These are phyloP conservation scores for Cantharis rufa DNA, from an alignment of 2,888 invertebrate species.

Conservation along the genomic window DNA sequence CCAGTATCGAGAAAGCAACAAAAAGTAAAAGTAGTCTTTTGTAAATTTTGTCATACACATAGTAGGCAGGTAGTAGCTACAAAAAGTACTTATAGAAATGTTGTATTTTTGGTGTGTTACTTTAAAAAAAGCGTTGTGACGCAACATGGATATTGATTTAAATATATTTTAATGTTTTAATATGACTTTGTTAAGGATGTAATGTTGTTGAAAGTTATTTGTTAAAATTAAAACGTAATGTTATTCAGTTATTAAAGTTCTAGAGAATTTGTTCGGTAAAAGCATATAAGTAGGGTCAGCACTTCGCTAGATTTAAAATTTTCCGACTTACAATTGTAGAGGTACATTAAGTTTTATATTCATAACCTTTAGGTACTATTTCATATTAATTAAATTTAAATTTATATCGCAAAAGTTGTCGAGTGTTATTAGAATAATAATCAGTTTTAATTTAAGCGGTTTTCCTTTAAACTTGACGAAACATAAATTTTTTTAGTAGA, in stretches of 20 bases:
- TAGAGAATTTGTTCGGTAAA: not conserved
- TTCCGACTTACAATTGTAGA: not conserved
- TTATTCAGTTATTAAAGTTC: not conserved
- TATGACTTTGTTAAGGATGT: not conserved
- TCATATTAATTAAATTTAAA: not conserved
- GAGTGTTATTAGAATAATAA: not conserved
- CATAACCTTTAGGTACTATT: not conserved
- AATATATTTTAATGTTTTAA: not conserved
- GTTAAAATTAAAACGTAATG: not conserved
- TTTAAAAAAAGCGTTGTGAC: not conserved
- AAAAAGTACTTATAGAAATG: not conserved
- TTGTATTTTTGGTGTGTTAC: conserved; percentile 14
- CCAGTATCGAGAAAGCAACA: not conserved
- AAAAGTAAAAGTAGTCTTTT: not conserved
- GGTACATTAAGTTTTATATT: not conserved
- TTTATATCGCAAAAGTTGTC: not conserved
- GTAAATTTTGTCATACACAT: not conserved
- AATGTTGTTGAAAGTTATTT: not conserved
- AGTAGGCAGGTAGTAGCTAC: not conserved
- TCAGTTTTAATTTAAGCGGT: not conserved
- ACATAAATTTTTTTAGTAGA: no score
- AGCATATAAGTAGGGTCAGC: not conserved
- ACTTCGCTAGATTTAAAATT: not conserved
- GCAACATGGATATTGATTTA: not conserved
- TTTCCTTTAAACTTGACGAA: not conserved